Percentiles rank a stretch among this genome's conserved stretches.
phyloP scores from a whole-genome alignment of 2,888 invertebrate species.

The Eristalis pertinax region DNA sequence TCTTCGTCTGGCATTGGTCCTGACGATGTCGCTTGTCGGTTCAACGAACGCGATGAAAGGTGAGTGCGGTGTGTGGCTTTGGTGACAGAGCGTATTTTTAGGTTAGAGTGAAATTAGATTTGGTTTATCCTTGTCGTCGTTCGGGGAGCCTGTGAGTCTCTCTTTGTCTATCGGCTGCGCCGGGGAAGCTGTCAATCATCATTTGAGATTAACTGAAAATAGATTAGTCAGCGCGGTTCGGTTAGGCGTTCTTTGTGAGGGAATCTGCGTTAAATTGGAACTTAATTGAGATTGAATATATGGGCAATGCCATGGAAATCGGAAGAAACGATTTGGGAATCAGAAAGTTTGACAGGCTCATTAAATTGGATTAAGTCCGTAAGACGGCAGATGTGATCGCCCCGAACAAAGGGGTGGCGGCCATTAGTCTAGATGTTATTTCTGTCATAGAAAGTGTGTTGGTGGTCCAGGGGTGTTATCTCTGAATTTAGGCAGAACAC shows the following conservation, averaged over 20 bases:
- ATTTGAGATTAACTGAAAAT: not conserved
- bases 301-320: not conserved
- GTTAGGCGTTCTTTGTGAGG: not conserved
- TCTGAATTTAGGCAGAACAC: too few relatives aligned
- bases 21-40: constrained; percentile 10
- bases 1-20: constrained; percentile 34
- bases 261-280: not conserved
- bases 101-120: constrained; percentile 1
- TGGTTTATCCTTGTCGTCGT: not conserved
- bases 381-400: not conserved
- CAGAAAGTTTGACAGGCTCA: not conserved
- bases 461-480: too few relatives aligned
- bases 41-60: constrained; percentile 65
- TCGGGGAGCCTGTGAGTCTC: not conserved
- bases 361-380: not conserved
- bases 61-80: constrained; percentile 20
- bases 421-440: too few relatives aligned
- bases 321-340: not conserved
- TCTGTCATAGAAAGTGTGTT: too few relatives aligned
- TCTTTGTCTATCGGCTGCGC: not conserved
- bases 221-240: not conserved
- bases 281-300: not conserved
- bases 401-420: too few relatives aligned
- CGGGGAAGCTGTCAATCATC: not conserved
- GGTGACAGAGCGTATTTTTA: constrained; percentile 3